Percentiles rank a stretch among this genome's conserved stretches.
phyloP scores from a whole-genome alignment of 2,888 invertebrate genomes.

The Lucinisca nassula region DNA sequence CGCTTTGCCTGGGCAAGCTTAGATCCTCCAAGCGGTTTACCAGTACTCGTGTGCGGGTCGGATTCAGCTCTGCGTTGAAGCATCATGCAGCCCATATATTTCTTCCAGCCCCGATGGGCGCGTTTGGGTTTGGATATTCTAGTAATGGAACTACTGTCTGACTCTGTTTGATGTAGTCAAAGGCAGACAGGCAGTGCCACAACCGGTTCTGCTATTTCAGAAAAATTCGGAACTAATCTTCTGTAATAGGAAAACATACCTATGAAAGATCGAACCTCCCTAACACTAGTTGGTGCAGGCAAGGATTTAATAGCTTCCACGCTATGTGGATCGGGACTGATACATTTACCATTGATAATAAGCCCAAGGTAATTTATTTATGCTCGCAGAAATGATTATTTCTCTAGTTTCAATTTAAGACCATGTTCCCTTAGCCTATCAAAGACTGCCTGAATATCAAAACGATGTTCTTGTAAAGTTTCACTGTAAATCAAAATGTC shows the following conservation, averaged over 20 bases:
- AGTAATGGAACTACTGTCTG: constrained; percentile 38
- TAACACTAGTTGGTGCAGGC: constrained; percentile 35
- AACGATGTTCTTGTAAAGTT: constrained; percentile 52
- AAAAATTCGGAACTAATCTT: constrained; percentile 53
- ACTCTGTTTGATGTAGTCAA: constrained; percentile 37
- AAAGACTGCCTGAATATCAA: constrained; percentile 35
- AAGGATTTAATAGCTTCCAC: constrained; percentile 39
- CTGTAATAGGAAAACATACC: constrained; percentile 61
- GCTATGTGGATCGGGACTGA: constrained; percentile 43
- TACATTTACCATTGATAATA: constrained; percentile 29
- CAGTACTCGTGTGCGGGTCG: too few species aligned
- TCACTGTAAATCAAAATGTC: too few species aligned
- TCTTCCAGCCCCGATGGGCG: too few species aligned
- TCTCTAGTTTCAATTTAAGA: too few species aligned
- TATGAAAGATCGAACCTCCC: constrained; percentile 48
- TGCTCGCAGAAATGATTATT: constrained; percentile 18
- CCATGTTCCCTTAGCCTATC: constrained; percentile 26
- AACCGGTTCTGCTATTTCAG: constrained; percentile 54
- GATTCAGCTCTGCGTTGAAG: too few species aligned
- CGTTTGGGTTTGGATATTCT: constrained; percentile 31
- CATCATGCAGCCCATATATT: too few species aligned
- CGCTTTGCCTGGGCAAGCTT: too few species aligned
- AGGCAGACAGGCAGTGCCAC: constrained; percentile 15
- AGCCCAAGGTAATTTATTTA: constrained; percentile 46
- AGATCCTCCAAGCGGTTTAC: too few species aligned